Conservation (phyloP, 1,140 invertebrate species). For the Charaxes varanes region DNA sequence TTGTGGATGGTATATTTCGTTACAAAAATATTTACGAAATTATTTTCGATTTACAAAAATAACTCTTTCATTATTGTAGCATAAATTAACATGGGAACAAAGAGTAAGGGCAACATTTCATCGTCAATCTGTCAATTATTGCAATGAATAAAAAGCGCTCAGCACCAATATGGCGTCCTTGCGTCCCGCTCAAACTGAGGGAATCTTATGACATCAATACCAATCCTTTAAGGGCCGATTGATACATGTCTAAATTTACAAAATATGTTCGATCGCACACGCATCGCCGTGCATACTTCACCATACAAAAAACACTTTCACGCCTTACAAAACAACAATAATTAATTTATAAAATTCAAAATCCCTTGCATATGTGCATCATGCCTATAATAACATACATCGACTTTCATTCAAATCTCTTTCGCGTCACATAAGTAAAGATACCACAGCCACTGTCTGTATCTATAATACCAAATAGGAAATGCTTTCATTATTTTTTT, state of each 20-base stretch:
- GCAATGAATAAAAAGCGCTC: constrained; percentile 53
- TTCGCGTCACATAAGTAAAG: constrained; percentile 68
- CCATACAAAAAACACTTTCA: constrained; percentile 43
- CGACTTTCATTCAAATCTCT: constrained; percentile 47
- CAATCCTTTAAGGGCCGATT: constrained; percentile 47
- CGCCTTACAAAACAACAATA: constrained; percentile 63
- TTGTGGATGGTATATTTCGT: not conserved
- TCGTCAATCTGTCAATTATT: constrained; percentile 10
- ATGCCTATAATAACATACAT: constrained; percentile 71
- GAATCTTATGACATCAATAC: constrained; percentile 57
- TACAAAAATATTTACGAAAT: too few relatives aligned
- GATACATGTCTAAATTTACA: constrained; percentile 60
- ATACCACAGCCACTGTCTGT: constrained; percentile 73
- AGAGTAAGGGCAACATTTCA: too few relatives aligned
- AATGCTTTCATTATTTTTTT: constrained; percentile 63
- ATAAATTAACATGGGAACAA: too few relatives aligned
- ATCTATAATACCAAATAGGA: constrained; percentile 73
- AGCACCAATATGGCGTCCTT: constrained; percentile 69
- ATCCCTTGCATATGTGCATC: constrained; percentile 72
- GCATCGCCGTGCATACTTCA: constrained; percentile 37
- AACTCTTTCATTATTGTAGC: too few relatives aligned
- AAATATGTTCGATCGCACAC: constrained; percentile 52
- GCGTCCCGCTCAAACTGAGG: constrained; percentile 51
- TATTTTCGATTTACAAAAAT: too few relatives aligned
- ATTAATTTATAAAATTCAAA: constrained; percentile 72